A percentile compares a stretch with the other conserved stretches of the same genome.
Evolutionary conservation across 2,113 vertebrate species (phyloP).

Genomic region (Sinocyclocheilus anshuiensis): DNA sequence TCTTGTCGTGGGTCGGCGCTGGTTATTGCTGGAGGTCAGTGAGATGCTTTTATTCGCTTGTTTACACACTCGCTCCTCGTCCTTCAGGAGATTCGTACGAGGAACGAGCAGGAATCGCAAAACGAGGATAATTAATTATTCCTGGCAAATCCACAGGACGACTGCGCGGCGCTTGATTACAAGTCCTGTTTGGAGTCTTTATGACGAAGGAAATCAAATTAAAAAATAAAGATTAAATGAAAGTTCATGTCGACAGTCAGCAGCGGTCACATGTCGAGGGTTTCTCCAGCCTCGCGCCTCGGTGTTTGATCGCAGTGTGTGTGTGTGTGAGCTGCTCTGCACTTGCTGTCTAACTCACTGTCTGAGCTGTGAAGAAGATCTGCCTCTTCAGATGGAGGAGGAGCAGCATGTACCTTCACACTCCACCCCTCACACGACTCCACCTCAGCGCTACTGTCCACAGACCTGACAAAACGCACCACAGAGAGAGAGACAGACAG

Average conservation of each 20-base stretch:
- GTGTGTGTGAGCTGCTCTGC: not conserved
- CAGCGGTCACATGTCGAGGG: constrained; percentile 52
- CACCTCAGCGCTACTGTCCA: constrained; percentile 37
- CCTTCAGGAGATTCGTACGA: not conserved
- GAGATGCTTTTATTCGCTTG: not conserved
- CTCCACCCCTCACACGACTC: constrained; percentile 54
- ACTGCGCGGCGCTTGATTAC: constrained; percentile 48
- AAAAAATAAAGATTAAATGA: constrained; percentile 38
- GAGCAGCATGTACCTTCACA: constrained; percentile 39
- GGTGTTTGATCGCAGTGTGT: not conserved
- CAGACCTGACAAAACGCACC: not conserved
- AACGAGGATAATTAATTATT: not conserved
- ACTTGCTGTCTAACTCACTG: constrained; percentile 39
- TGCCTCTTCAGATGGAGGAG: constrained; percentile 33
- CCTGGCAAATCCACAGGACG: constrained; percentile 40
- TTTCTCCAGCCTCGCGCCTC: not conserved
- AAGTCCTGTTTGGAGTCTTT: constrained; percentile 42
- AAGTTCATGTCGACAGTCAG: constrained; percentile 26
- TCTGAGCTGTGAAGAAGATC: constrained; percentile 7
- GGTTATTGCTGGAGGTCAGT: not conserved
- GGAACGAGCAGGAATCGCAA: not conserved
- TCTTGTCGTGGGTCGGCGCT: not conserved
- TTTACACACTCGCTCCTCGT: not conserved
- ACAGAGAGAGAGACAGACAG: not conserved
- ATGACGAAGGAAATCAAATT: constrained; percentile 28